Evolutionary conservation across 2,888 invertebrate genomes (phyloP), one percentile per base, ranked within the genome.

Genomic region (Aspidapion aeneum): DNA sequence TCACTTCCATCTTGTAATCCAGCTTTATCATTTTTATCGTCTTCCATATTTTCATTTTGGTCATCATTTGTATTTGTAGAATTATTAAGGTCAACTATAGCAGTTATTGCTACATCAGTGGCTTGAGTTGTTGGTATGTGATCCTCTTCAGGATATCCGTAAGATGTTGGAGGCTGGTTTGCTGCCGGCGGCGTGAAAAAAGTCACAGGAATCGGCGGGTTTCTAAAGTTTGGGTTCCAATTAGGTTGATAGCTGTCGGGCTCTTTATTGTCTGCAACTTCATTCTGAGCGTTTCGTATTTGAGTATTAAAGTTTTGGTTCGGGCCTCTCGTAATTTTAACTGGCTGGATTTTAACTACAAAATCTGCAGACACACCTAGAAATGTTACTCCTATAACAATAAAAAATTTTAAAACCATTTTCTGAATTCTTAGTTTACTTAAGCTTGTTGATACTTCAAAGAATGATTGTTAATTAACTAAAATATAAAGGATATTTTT

Each of bases 121-220:
- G 12, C 5, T 35, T 35, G 35, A 7, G 35, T 35, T 35, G 35
- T 35, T 3, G 73, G 64, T 22, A 66, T 60, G 16, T 35, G 55
- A 60, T 63, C 57, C 57, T 59, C 55, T 70, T 76, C 71, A 69
- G 80, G 78, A 7, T 75, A 71, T 7, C 80, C 81, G 63, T 81
- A 82, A 17, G 61, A 63, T 5, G 64, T 79, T 78, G 18, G 79
- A 75, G 66, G 66, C 49, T 61, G 54, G 56, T 66, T 66, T 21
- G 56, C 60, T 51, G 66, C 61, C 12, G 35, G 35, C 3, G 35
- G 35, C 12, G 35, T 35, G 12, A 35, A 35, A 35, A 7, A 35
- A 35, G 3, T 35, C 12, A 35, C 35, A 7, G 35, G 35, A 35
- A 35, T 35, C 12, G 35, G 35, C 3, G 35, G 35, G 5, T 7